These are phyloP conservation scores for Myotis yumanensis DNA, from an alignment of 2,113 vertebrate genomes.

Conservation along the genomic window DNA sequence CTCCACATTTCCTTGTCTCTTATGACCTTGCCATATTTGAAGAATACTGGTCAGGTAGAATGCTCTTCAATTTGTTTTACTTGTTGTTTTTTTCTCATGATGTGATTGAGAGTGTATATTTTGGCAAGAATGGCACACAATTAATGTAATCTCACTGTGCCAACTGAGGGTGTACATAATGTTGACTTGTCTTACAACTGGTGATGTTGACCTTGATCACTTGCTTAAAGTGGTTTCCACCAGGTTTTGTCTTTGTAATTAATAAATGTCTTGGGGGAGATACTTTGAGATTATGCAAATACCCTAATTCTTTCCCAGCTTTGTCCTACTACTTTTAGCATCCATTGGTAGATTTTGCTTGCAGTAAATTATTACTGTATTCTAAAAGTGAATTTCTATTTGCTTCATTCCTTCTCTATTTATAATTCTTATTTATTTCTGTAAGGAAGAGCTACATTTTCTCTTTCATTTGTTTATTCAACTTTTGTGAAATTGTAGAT, in stretches of 20 bases:
- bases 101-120: neutral
- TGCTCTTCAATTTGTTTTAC: neutral
- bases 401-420: neutral
- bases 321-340: neutral
- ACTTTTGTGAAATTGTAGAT: neutral
- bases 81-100: neutral
- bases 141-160: neutral
- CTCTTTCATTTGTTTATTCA: slow-evolving; percentile 15
- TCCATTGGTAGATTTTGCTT: neutral
- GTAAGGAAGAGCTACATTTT: neutral
- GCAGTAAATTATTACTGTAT: neutral
- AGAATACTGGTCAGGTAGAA: neutral
- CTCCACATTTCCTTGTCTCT: neutral
- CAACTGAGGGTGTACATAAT: neutral
- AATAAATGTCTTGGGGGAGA: neutral
- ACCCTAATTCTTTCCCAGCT: neutral
- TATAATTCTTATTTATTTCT: neutral
- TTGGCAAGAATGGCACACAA: neutral
- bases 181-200: neutral
- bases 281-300: neutral
- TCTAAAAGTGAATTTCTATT: neutral
- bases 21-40: neutral
- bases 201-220: neutral
- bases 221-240: neutral
- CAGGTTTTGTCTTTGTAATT: neutral